Evolutionary conservation across 2,113 vertebrate genomes (phyloP).

Genomic region (Heterotilapia buettikoferi): DNA sequence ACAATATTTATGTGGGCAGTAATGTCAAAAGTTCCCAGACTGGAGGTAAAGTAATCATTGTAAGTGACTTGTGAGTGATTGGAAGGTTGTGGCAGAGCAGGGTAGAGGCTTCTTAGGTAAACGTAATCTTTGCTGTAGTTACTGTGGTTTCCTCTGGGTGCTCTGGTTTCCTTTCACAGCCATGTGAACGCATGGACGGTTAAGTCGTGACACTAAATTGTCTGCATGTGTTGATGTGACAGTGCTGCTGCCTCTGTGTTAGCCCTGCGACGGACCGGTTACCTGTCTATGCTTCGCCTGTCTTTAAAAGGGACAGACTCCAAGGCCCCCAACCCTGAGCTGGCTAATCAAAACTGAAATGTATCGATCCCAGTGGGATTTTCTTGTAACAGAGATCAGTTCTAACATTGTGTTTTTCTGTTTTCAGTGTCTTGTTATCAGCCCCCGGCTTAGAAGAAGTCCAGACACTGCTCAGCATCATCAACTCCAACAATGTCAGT

Average conservation of each 20-base stretch:
- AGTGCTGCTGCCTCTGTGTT: neutral
- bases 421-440: conserved; percentile 79
- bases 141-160: neutral
- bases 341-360: neutral
- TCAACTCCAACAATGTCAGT: conserved; percentile 79
- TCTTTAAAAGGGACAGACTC: neutral
- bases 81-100: neutral
- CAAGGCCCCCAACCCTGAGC: neutral
- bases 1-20: neutral
- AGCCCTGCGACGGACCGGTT: neutral
- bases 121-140: neutral
- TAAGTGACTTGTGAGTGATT: neutral
- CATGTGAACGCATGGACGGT: rapidly evolving
- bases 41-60: neutral
- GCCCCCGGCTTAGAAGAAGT: conserved; percentile 76
- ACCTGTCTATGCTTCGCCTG: neutral
- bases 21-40: neutral
- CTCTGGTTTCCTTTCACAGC: neutral
- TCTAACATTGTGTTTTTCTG: neutral
- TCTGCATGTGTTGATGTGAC: neutral
- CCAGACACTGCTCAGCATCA: conserved; percentile 77
- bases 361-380: rapidly evolving
- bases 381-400: neutral
- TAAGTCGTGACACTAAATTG: neutral
- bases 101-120: neutral